A percentile compares a stretch with the other conserved stretches of the same genome.
phyloP scores from a whole-genome alignment of 2,797 vertebrate species.

The Pachyuromys duprasi region DNA sequence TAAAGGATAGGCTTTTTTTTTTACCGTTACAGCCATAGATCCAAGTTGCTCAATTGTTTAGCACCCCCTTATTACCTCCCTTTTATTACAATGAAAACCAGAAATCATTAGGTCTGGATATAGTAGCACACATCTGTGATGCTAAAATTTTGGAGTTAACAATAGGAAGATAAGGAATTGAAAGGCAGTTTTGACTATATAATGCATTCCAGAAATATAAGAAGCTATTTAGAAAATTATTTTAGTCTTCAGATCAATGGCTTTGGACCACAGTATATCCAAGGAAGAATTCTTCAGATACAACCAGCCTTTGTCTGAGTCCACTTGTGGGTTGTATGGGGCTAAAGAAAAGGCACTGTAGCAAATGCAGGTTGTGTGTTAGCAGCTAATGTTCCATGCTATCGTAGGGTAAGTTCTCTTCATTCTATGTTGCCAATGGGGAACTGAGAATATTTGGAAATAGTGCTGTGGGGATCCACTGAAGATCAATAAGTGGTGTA shows the following conservation, averaged over 20 bases:
- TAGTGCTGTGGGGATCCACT: background rate
- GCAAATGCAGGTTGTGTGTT: fast-evolving
- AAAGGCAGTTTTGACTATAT: background rate
- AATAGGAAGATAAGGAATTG: background rate
- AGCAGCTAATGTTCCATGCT: background rate
- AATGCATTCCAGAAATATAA: background rate
- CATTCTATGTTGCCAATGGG: background rate
- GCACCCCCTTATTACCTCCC: background rate
- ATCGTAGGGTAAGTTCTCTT: background rate
- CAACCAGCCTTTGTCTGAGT: background rate
- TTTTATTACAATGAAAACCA: background rate
- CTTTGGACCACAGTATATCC: background rate
- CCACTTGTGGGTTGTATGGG: background rate
- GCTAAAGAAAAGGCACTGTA: background rate
- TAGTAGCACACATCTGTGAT: background rate
- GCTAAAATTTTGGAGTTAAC: background rate
- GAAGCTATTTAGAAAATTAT: background rate
- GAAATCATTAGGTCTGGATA: background rate
- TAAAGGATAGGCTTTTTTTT: background rate
- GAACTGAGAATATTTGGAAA: background rate
- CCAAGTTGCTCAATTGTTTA: background rate
- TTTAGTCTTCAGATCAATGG: background rate
- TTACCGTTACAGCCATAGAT: background rate
- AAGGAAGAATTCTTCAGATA: background rate
- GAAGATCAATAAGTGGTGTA: background rate